Base-by-base conservation (phyloP, 1,140 invertebrate genomes). In the Rhyzopertha dominica region DNA sequence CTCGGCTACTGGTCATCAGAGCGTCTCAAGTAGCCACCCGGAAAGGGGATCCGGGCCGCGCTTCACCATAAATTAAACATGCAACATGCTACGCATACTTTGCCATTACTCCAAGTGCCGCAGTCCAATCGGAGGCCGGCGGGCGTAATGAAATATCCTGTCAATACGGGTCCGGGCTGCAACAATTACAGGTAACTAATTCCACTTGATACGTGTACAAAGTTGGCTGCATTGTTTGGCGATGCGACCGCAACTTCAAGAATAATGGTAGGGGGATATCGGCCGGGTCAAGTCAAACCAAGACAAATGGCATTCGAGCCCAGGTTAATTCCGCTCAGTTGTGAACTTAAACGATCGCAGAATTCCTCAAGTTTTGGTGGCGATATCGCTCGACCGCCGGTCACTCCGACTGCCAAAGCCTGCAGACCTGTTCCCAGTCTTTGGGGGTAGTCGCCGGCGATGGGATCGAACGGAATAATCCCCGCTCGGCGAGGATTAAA, bases 141-240 rank as follows among this genome's bases (percentile, higher is more conserved):
- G 49, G 52, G 43, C 52, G 56, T 61, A 61, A 59, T 56, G 56
- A 61, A 59, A 59, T 59, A 59, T 47, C 54, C 53, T 44, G 41
- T 59, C 57, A 62, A 62, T 62, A 59, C 56, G 60, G 58, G 38
- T 45, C 44, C 29, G 32, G 36, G 40, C 50, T 31, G 45, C 49
- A 60, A 60, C 60, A 62, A 62, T 62, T 62, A 59, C 61, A 63
- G 61, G 61, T 63, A 62, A 62, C 60, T 62, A 62, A 62, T 62
- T 59, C 54, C 48, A 31, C 51, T 62, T 61, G 61, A 63, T 63
- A 62, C 59, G 59, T 58, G 61, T 63, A 63, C 59, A 65, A 65
- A 63, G 61, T 65, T 65, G 47, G 59, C 56, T 62, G 59, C 59
- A 65, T 65, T 65, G 62, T 65, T 65, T 65, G 54, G 52, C 55